Base-by-base conservation (phyloP, 2,888 invertebrate species). In the Trichogramma evanescens region DNA sequence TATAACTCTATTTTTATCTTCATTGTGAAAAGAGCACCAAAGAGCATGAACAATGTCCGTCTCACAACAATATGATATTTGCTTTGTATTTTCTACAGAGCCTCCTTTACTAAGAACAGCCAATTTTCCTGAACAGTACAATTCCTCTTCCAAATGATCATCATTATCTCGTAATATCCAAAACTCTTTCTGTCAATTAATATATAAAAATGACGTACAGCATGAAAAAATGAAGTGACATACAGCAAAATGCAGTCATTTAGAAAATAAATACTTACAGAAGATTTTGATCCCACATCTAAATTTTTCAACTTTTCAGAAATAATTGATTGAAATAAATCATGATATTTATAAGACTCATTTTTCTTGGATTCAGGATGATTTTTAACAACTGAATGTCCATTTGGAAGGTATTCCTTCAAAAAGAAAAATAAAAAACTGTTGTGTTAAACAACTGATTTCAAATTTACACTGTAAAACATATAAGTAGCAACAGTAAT, bases 381-480 rank as follows among this genome's bases (percentile, higher is more conserved):
- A 69, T 84, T 85, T 60, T 83, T 81, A 75, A 89, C 81, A 80
- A 89, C 89, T 81, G 88, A 86, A 80, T 92, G 87, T 77, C 93
- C 93, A 81, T 89, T 89, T 74, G 93, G 93, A 83, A 89, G 84
- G 82, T 89, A 93, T 84, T 91, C 92, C 91, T 91, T 48, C 13
- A 6, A 48, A 13, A 48, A 39, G 10, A 54, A 13, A 10, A 43
- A 5, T n/a, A 5, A 43, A 43, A 26, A n/a, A 26, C 43, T 6
- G 9, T 13, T 7, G 26, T 3, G 6, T 51, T 5, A 10, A 42
- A n/a, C 10, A 40, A 5, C 6, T 58, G 42, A 8, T 10, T 9
- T 13, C 45, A 5, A 39, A 54, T 52, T 26, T 41, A 55, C 10
- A 53, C 54, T 50, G 38, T 13, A 41, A 60, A 56, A 62, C 56